Percentiles rank a stretch among this genome's conserved stretches.
Conservation (phyloP, 1,140 invertebrate species). For the Armadillidium nasatum region DNA sequence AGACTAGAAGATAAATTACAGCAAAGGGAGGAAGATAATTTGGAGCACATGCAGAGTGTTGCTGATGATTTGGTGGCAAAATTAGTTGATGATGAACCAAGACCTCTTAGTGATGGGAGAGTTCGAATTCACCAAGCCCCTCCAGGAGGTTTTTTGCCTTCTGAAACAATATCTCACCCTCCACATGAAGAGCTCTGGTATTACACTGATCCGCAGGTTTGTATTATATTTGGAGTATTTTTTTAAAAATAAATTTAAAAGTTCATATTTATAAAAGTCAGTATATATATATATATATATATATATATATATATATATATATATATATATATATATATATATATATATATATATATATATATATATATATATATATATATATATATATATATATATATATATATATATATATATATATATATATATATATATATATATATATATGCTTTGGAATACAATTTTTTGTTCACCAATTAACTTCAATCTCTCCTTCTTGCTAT, state of each 20-base stretch:
- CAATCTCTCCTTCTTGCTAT: too few species aligned
- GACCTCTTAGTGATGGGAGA: conserved; percentile 24
- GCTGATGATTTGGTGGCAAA: conserved; percentile 69
- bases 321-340: too few species aligned
- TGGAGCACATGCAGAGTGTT: conserved; percentile 61
- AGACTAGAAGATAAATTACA: conserved; percentile 21
- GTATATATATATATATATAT: too few species aligned
- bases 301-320: too few species aligned
- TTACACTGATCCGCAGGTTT: conserved; percentile 46
- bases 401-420: conserved; percentile 12
- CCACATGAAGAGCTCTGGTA: conserved; percentile 46
- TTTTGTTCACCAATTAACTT: too few species aligned
- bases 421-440: conserved; percentile 9
- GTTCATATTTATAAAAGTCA: too few species aligned
- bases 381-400: background rate
- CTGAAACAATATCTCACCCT: conserved; percentile 21
- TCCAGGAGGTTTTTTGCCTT: conserved; percentile 21
- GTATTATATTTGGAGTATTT: background rate
- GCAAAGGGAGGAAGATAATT: conserved; percentile 46
- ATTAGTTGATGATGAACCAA: conserved; percentile 61
- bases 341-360: background rate
- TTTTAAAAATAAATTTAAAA: too few species aligned
- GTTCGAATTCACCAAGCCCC: conserved; percentile 19
- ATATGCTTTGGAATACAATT: too few species aligned
- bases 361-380: background rate